These are phyloP conservation scores for Lasiurus cinereus DNA, from an alignment of 2,113 vertebrate species.

Conservation along the genomic window DNA sequence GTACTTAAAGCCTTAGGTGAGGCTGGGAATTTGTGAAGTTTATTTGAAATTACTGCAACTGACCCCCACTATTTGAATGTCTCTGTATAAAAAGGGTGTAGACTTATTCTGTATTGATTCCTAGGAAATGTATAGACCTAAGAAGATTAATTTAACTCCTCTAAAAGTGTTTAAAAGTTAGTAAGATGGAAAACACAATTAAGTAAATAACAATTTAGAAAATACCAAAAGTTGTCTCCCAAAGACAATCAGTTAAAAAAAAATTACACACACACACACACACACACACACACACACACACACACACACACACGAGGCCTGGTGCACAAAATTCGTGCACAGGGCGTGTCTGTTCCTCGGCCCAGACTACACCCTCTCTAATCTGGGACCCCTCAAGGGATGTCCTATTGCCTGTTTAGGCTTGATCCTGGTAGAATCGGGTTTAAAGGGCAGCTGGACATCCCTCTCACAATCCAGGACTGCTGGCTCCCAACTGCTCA, in stretches of 20 bases:
- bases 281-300: too few relatives aligned
- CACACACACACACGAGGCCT: too few relatives aligned
- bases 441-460: too few relatives aligned
- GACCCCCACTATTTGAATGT: background rate
- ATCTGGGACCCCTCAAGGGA: too few relatives aligned
- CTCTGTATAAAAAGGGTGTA: background rate
- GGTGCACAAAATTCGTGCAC: too few relatives aligned
- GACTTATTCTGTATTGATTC: conserved; percentile 4
- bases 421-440: too few relatives aligned
- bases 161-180: conserved; percentile 39
- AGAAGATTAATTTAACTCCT: conserved; percentile 15
- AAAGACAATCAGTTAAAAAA: conserved; percentile 18
- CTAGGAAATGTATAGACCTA: background rate
- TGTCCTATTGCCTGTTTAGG: too few relatives aligned
- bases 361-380: too few relatives aligned
- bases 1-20: background rate
- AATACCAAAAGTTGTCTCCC: background rate
- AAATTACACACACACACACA: too few relatives aligned
- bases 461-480: too few relatives aligned
- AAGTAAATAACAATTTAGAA: conserved; percentile 12
- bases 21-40: background rate
- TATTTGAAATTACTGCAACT: background rate
- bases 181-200: conserved; percentile 12
- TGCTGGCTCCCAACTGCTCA: too few relatives aligned
- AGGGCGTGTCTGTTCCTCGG: too few relatives aligned